Conservation (phyloP, 2,797 vertebrate species). For the Protonibea diacanthus region DNA sequence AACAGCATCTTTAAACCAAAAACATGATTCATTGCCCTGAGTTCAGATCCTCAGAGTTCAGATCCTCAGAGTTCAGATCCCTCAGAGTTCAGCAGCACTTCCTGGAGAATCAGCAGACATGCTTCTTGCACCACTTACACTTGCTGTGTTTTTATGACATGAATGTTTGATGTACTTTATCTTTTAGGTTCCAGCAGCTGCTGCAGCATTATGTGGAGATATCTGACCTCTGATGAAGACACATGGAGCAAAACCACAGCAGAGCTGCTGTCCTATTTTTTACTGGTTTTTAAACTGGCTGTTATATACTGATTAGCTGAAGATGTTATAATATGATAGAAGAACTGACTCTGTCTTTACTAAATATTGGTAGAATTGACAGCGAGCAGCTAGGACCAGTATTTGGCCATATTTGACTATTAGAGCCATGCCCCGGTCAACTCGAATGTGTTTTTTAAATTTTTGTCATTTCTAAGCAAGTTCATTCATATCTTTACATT, state of each 20-base stretch:
- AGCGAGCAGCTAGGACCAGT: constrained; percentile 11
- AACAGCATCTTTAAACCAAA: not conserved
- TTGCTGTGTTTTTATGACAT: not conserved
- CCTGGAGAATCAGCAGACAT: not conserved
- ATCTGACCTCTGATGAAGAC: constrained; percentile 50
- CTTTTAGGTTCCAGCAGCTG: constrained; percentile 61
- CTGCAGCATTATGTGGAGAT: constrained; percentile 32
- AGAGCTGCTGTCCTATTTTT: constrained; percentile 40
- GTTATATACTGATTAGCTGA: constrained; percentile 35
- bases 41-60: not conserved
- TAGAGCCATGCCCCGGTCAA: not conserved
- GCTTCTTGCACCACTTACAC: not conserved
- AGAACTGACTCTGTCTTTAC: constrained; percentile 13
- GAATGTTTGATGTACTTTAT: not conserved
- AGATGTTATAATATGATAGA: constrained; percentile 22
- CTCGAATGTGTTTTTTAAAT: constrained; percentile 16
- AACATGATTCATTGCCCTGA: not conserved
- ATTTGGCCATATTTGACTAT: not conserved
- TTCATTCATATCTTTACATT: constrained; percentile 25
- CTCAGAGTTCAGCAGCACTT: no score
- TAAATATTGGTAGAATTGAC: constrained; percentile 22
- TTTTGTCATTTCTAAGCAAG: constrained; percentile 17
- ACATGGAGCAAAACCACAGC: constrained; percentile 1
- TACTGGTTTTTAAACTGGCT: constrained; percentile 12
- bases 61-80: no score